Evolutionary conservation across 2,113 vertebrate genomes (phyloP).

Genomic region (human (Homo sapiens)): DNA sequence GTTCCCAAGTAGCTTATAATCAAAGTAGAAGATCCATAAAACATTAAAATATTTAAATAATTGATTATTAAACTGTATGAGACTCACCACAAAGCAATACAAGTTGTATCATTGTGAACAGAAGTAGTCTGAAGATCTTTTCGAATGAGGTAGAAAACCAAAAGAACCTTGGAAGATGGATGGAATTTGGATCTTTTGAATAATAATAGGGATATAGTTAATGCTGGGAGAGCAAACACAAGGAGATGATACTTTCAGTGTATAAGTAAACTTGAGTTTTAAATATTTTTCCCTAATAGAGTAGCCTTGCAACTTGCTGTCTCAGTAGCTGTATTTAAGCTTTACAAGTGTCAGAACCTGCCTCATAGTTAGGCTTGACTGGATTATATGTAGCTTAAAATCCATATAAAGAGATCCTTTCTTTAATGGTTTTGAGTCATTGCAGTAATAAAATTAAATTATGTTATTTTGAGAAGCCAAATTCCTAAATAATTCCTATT

Average conservation of each 20-base stretch:
- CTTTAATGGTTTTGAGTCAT: not conserved
- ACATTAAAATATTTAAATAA: not conserved
- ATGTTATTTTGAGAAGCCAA: not conserved
- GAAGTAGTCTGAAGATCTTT: not conserved
- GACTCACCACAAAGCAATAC: not conserved
- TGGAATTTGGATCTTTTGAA: not conserved
- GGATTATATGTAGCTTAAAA: not conserved
- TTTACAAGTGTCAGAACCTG: not conserved
- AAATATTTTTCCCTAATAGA: not conserved
- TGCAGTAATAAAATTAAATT: not conserved
- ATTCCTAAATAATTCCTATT: slow-evolving; percentile 30
- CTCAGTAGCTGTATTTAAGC: not conserved
- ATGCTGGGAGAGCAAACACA: not conserved
- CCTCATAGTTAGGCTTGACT: not conserved
- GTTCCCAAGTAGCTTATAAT: not conserved
- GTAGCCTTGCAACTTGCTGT: not conserved
- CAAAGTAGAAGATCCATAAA: not conserved
- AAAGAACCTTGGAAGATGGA: not conserved
- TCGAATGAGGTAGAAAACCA: not conserved
- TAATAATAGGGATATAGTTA: not conserved
- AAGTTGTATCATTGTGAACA: not conserved
- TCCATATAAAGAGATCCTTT: not conserved
- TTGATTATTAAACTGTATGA: not conserved
- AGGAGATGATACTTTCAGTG: not conserved
- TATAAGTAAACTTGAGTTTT: not conserved